Evolutionary conservation across 2,888 invertebrate species (phyloP), one percentile per base, ranked within the genome.

Genomic region (Phorcus lineatus): DNA sequence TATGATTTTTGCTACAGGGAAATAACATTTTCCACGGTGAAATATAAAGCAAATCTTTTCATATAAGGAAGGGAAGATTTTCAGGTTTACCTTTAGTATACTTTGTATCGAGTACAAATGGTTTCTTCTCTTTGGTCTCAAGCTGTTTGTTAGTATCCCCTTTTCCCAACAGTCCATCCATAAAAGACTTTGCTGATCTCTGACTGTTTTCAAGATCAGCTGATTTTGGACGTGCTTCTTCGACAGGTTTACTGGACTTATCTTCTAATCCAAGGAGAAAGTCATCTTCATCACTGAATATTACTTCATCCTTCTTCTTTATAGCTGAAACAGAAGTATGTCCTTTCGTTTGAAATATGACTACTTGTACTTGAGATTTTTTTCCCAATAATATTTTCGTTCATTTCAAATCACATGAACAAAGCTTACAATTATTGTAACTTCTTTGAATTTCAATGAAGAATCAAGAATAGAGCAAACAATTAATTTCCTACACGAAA

Each of bases 61-160:
- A 36, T 36, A 36, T 13, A 79, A 6, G 6, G 11, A 79, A 6
- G 6, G 11, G 47, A 47, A 6, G 13, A 47, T 36, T 2, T 2
- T 36, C 2, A 36, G 1, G 9, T 9, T 13, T 47, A 47, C 47
- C 78, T 47, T 88, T 84, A 6, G 86, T 86, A 81, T 90, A 91
- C 81, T 90, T 91, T 31, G 87, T 87, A 82, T 91, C 91, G 57
- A 91, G 82, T 0, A 90, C 88, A 89, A 91, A 91, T 77, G 90
- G 89, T 67, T 86, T 87, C 78, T 88, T 87, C 54, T 88, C 89
- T 62, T 88, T 87, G 2, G 86, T 82, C 74, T 90, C 90, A 52
- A 91, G 83, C 54, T 89, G 87, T 77, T 88, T 88, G 9, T 84
- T 80, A 2, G 88, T 88, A 7, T 84, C 79, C 22, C 84, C 85